phyloP scores from a whole-genome alignment of 2,888 invertebrate genomes.

The Mimumesa dahlbomi region DNA sequence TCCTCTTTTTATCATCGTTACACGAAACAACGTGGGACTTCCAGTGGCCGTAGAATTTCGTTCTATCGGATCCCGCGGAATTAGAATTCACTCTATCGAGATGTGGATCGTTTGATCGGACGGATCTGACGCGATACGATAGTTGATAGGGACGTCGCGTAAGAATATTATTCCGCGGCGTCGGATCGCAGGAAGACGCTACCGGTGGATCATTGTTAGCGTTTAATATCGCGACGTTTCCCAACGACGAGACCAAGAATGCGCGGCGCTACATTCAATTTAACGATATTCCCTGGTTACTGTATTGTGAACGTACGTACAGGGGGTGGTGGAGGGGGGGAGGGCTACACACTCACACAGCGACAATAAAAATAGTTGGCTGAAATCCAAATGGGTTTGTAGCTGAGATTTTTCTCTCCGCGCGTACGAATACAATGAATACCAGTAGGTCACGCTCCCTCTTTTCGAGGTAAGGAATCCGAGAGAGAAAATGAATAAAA shows the following conservation, averaged over 20 bases:
- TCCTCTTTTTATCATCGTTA: too few relatives aligned
- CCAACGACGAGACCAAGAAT: constrained; percentile 31
- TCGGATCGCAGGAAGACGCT: too few relatives aligned
- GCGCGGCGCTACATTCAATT: constrained; percentile 57
- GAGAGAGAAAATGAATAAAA: constrained; percentile 47
- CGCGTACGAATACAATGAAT: constrained; percentile 47
- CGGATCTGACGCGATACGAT: too few relatives aligned
- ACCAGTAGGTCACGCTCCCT: constrained; percentile 52
- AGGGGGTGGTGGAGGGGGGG: too few relatives aligned
- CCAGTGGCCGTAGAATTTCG: too few relatives aligned
- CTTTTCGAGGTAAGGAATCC: constrained; percentile 39
- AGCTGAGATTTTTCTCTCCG: constrained; percentile 59
- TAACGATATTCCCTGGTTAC: constrained; percentile 54
- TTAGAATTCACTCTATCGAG: too few relatives aligned
- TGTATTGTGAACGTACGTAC: constrained; percentile 43
- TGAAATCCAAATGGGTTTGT: constrained; percentile 61
- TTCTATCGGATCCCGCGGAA: too few relatives aligned
- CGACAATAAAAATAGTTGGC: constrained; percentile 65
- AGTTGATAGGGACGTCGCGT: too few relatives aligned
- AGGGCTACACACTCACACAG: too few relatives aligned
- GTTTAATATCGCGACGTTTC: constrained; percentile 40
- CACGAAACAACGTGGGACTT: too few relatives aligned
- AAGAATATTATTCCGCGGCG: too few relatives aligned
- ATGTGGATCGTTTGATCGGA: too few relatives aligned
- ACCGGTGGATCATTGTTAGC: background rate